Base-by-base conservation (phyloP, 1,140 invertebrate species). In the Hermetia illucens region DNA sequence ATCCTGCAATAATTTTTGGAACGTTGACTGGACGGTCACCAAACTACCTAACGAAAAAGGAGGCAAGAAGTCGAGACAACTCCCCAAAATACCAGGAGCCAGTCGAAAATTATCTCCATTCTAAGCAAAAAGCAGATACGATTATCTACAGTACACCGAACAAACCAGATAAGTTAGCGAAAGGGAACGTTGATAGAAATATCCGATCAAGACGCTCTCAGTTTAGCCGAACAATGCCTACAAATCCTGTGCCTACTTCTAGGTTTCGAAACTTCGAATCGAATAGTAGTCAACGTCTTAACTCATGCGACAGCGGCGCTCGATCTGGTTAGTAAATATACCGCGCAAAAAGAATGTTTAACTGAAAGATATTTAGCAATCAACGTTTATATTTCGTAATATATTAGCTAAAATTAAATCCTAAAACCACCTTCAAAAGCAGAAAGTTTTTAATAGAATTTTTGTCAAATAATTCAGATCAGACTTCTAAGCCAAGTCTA, bases 281-380 rank as follows among this genome's bases (percentile, higher is more conserved):
- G 18, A 46, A 47, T 15, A 47, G 50, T 22, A 60, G 47, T 36
- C 52, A 57, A 30, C 48, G 58, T 5, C 46, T 61, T 3, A 61
- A 61, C 39, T 61, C 58, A 9, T 61, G 58, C 36, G 58, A 61
- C 36, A 61, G 58, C 20, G 58, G 58, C 12, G 58, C 58, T 8
- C 43, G 58, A 46, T 61, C 58, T 45, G 58, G 58, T 61, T 29
- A 48, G 52, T 13, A 9, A 15, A 15, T 35, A 32, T 12, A 21
- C 9, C n/a, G n/a, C n/a, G n/a, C n/a, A n/a, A n/a, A n/a, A n/a
- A n/a, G n/a, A n/a, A n/a, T n/a, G n/a, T n/a, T n/a, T n/a, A n/a
- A n/a, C n/a, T n/a, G n/a, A n/a, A n/a, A n/a, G n/a, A n/a, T n/a
- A n/a, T n/a, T n/a, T n/a, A n/a, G n/a, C n/a, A n/a, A n/a, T n/a